These are phyloP conservation scores for Carcinoscorpius rotundicauda DNA, from an alignment of 1,140 invertebrate species.

Conservation along the genomic window DNA sequence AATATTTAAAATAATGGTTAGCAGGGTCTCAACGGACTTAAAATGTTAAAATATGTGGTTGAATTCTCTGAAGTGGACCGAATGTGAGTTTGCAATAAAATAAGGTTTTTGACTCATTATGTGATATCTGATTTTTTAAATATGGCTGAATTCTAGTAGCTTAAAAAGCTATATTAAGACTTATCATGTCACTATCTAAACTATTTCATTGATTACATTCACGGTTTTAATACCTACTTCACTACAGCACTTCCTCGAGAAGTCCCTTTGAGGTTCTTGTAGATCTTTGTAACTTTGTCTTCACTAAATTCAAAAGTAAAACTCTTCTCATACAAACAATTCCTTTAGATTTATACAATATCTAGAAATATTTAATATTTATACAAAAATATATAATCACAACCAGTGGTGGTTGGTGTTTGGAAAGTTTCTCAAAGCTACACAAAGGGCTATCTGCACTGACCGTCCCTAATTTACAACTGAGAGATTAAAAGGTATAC, in stretches of 20 bases:
- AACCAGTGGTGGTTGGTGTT: too few species aligned
- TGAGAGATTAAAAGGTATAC: too few species aligned
- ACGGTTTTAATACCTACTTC: slow-evolving; percentile 34
- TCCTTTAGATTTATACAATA: neutral
- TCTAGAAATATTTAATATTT: neutral
- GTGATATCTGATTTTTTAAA: neutral
- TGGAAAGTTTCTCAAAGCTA: too few species aligned
- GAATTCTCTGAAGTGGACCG: neutral
- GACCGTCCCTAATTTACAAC: too few species aligned
- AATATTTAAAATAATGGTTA: too few species aligned
- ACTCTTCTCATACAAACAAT: neutral
- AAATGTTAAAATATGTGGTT: too few species aligned
- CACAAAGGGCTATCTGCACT: too few species aligned
- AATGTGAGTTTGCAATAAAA: neutral
- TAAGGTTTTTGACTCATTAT: neutral
- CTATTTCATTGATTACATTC: neutral
- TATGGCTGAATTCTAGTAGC: too few species aligned
- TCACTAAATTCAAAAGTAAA: slow-evolving; percentile 33
- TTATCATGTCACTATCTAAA: neutral
- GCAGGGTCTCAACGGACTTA: too few species aligned
- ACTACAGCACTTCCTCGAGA: slow-evolving; percentile 40
- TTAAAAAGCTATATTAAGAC: too few species aligned
- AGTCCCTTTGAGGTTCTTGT: slow-evolving; percentile 35
- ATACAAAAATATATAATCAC: neutral
- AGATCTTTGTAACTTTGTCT: slow-evolving; percentile 37